Conservation (phyloP, 2,888 invertebrate genomes). For the Eupithecia inturbata region DNA sequence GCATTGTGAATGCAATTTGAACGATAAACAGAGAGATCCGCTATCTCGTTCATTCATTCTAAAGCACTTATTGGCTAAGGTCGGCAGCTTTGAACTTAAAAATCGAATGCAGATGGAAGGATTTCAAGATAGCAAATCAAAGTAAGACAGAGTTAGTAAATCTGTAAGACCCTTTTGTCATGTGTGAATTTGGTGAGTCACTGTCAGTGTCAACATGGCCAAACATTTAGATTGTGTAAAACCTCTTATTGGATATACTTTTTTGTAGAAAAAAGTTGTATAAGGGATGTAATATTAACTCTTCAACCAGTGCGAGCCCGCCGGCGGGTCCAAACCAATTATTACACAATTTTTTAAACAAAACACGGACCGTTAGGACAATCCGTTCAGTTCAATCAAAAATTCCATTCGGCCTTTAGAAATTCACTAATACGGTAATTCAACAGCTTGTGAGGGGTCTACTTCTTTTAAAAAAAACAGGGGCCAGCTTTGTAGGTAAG, state of each 20-base stretch:
- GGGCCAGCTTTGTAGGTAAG: conserved; percentile 78
- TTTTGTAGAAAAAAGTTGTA: background rate
- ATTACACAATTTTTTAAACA: conserved; percentile 54
- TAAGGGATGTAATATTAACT: conserved; percentile 48
- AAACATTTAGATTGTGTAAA: background rate
- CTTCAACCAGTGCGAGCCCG: too few relatives aligned
- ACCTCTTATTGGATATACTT: background rate
- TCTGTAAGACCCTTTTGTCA: conserved; percentile 17
- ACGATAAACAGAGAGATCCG: conserved; percentile 77
- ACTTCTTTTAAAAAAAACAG: conserved; percentile 69
- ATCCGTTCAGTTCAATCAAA: conserved; percentile 83
- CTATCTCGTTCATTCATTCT: conserved; percentile 71
- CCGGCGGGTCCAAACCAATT: too few relatives aligned
- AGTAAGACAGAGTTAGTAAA: conserved; percentile 39
- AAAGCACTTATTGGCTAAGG: conserved; percentile 73
- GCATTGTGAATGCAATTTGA: conserved; percentile 67
- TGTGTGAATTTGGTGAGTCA: conserved; percentile 13
- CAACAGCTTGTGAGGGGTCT: conserved; percentile 81
- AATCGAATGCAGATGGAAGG: conserved; percentile 45
- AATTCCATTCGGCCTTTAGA: conserved; percentile 80
- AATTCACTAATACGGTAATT: conserved; percentile 83
- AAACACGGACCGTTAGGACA: conserved; percentile 77
- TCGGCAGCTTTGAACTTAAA: conserved; percentile 71
- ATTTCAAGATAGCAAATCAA: conserved; percentile 54
- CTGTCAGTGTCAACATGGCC: background rate